These are phyloP conservation scores for Eudemis profundana DNA, from an alignment of 2,888 invertebrate genomes.

Conservation along the genomic window DNA sequence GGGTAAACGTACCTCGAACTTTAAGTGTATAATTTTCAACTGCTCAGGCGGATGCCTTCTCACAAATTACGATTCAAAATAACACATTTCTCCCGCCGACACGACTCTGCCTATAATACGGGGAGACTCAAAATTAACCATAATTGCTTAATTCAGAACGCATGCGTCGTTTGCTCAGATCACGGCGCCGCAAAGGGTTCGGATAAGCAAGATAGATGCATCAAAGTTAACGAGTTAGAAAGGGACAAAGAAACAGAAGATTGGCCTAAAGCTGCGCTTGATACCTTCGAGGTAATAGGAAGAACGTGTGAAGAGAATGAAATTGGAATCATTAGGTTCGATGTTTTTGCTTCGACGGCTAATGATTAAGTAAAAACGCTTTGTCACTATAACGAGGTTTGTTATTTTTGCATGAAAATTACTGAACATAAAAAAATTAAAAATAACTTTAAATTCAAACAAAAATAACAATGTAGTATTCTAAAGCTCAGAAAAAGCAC, in stretches of 20 bases:
- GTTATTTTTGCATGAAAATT: conserved; percentile 32
- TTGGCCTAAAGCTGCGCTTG: conserved; percentile 56
- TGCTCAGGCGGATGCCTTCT: conserved; percentile 82
- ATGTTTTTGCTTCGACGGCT: conserved; percentile 67
- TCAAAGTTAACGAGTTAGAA: conserved; percentile 49
- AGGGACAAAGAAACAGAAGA: conserved; percentile 58
- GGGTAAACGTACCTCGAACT: conserved; percentile 66
- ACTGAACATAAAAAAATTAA: conserved; percentile 2
- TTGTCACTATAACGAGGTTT: conserved; percentile 54
- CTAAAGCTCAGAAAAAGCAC: no score
- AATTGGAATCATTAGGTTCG: conserved; percentile 71
- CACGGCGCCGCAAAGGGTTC: conserved; percentile 65
- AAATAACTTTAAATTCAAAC: conserved; percentile 3
- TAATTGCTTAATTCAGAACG: conserved; percentile 85
- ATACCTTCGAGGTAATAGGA: conserved; percentile 75
- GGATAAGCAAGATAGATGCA: conserved; percentile 58
- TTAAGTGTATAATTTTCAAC: conserved; percentile 80
- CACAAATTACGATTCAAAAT: conserved; percentile 85
- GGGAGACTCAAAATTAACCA: conserved; percentile 83
- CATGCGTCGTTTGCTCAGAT: conserved; percentile 72
- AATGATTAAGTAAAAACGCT: conserved; percentile 60
- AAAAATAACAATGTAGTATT: no score
- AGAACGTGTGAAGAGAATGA: conserved; percentile 77
- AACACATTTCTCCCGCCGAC: conserved; percentile 79
- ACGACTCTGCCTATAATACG: conserved; percentile 75